These are phyloP conservation scores for Zootoca vivipara DNA, from an alignment of 2,113 vertebrate species.

Conservation along the genomic window DNA sequence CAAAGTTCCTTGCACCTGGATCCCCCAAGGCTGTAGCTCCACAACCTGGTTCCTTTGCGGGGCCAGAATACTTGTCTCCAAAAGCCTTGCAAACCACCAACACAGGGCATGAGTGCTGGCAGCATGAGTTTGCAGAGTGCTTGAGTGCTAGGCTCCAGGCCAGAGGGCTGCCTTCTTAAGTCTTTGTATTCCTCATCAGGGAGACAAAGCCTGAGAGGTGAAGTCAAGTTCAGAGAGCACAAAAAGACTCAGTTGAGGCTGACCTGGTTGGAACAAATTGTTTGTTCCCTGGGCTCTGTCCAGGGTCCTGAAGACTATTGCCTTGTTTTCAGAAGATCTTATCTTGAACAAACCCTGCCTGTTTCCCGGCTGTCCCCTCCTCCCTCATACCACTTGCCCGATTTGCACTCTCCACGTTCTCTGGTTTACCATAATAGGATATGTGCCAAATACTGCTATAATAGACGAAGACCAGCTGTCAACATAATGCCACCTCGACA, in stretches of 20 bases:
- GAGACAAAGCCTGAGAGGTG: neutral
- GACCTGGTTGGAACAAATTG: neutral
- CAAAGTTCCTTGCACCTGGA: too few relatives aligned
- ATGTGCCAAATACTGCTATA: neutral
- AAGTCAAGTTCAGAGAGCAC: neutral
- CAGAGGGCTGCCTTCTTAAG: neutral
- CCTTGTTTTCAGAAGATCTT: neutral
- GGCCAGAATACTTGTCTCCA: neutral
- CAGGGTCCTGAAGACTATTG: neutral
- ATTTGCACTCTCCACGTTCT: neutral
- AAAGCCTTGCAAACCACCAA: neutral
- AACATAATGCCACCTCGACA: neutral
- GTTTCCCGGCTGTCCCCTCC: neutral
- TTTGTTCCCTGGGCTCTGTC: neutral
- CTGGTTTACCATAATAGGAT: neutral
- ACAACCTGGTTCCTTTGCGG: neutral
- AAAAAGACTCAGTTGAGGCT: neutral
- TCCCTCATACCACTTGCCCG: neutral
- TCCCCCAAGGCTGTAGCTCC: too few relatives aligned
- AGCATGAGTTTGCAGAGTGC: neutral
- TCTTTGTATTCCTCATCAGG: neutral
- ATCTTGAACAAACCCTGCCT: too few relatives aligned
- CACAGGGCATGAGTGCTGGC: neutral
- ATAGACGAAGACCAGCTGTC: neutral
- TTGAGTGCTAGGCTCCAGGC: neutral